phyloP scores from a whole-genome alignment of 2,113 vertebrate genomes.

The Serilophus lunatus region DNA sequence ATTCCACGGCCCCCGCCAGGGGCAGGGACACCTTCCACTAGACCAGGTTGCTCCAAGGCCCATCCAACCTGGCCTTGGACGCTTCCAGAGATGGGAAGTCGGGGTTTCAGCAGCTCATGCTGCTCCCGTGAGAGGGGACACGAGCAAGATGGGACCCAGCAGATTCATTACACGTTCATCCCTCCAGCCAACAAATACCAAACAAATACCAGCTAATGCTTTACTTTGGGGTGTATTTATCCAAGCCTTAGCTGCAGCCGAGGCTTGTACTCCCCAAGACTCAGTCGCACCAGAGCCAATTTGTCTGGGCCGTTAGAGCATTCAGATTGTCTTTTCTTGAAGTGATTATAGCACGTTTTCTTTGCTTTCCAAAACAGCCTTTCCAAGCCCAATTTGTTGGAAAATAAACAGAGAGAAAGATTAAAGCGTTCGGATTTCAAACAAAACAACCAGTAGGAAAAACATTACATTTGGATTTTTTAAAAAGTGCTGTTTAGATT shows the following conservation, averaged over 20 bases:
- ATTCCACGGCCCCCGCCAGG: not conserved
- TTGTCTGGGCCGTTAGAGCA: not conserved
- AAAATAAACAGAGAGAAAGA: not conserved
- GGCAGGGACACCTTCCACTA: not conserved
- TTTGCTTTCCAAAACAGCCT: not conserved
- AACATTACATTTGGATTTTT: not conserved
- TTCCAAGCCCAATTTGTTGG: not conserved
- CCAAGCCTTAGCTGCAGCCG: not conserved
- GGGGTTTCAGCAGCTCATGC: not conserved
- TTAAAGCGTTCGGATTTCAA: not conserved
- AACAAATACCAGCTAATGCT: not conserved
- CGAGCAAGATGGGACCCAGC: not conserved
- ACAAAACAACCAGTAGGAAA: not conserved
- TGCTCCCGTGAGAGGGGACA: not conserved
- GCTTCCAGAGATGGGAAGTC: not conserved
- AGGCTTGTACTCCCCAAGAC: not conserved
- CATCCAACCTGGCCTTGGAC: not conserved
- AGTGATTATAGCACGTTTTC: not conserved
- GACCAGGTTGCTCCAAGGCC: not conserved
- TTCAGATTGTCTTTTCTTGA: not conserved
- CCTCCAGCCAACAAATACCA: not conserved
- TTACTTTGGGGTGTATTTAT: not conserved
- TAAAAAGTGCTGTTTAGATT: not conserved
- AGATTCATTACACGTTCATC: not conserved
- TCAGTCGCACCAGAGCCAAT: not conserved